Conservation (phyloP, 2,113 vertebrate genomes). For the Proterorhinus semilunaris region DNA sequence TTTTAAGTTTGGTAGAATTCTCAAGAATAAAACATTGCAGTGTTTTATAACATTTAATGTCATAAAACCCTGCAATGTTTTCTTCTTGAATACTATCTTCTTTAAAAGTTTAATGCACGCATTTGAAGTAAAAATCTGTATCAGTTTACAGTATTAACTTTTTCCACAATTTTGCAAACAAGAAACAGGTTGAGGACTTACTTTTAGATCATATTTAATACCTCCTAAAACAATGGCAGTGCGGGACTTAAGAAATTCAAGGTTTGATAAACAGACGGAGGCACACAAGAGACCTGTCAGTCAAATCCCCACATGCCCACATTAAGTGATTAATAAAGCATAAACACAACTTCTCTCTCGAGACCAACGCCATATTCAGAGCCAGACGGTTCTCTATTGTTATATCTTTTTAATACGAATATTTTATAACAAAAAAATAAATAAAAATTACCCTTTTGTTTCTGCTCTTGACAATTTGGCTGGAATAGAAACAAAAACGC, state of each 20-base stretch:
- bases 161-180: background rate
- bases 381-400: background rate
- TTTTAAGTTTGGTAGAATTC: no score
- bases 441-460: background rate
- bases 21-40: no score
- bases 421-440: no score
- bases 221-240: background rate
- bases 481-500: background rate
- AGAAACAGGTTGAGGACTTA: background rate
- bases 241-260: background rate
- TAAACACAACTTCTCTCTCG: background rate
- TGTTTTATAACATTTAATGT: no score
- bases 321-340: conserved; percentile 3
- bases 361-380: background rate
- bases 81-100: no score
- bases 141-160: background rate
- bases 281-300: conserved; percentile 1
- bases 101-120: background rate
- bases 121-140: background rate
- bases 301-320: conserved; percentile 5
- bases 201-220: background rate
- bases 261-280: conserved; percentile 4
- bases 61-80: no score
- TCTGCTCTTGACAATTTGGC: background rate
- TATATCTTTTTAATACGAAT: background rate